phyloP scores from a whole-genome alignment of 1,140 invertebrate species.

The Neotoxoptera formosana region DNA sequence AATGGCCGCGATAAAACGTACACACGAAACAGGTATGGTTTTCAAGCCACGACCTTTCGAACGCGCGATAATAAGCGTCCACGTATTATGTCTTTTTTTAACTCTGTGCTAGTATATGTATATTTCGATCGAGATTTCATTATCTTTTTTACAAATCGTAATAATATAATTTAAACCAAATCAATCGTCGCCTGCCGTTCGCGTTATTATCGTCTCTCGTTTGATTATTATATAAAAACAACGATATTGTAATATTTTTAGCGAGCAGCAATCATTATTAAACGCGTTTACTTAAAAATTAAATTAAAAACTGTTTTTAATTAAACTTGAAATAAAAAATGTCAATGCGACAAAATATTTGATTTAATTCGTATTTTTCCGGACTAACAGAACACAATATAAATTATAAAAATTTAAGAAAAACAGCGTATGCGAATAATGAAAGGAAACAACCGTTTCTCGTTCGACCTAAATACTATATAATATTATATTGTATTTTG shows the following conservation, averaged over 20 bases:
- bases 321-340: background rate
- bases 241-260: background rate
- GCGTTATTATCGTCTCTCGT: background rate
- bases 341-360: background rate
- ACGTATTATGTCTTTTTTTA: background rate
- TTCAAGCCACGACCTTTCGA: background rate
- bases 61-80: background rate
- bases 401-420: background rate
- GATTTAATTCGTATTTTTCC: background rate
- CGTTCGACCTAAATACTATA: background rate
- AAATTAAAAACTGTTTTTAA: background rate
- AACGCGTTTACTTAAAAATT: background rate
- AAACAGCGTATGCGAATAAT: background rate
- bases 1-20: background rate
- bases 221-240: background rate
- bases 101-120: background rate
- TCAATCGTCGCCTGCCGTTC: background rate
- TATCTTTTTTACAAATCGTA: background rate
- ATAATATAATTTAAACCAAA: background rate
- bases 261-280: background rate
- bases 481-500: background rate
- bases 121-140: background rate
- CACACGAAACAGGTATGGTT: background rate
- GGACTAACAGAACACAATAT: background rate
- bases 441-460: background rate